Evolutionary conservation across 2,113 vertebrate genomes (phyloP), one percentile per base, ranked within the genome.

Genomic region (Microcebus jonahi): DNA sequence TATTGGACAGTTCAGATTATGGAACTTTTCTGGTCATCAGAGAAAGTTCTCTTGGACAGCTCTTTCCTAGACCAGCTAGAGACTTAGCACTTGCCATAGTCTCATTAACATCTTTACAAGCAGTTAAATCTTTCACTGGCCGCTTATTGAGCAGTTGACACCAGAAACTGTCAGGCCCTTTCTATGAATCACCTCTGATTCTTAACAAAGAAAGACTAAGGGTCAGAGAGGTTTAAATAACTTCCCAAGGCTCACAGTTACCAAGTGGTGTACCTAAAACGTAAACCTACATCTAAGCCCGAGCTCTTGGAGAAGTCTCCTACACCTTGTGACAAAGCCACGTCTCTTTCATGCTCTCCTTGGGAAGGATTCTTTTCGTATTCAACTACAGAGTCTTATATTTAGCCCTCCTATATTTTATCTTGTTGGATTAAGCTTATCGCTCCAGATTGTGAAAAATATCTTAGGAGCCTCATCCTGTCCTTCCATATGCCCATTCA

Each of bases 361-460:
- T 55, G 29, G 83, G 59, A 59, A 82, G 25, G 0, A 77, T 82
- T 61, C 34, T 65, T 93, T 91, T 61, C 36, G 53, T 36, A 81
- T 31, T 81, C 39, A 82, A 61, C 29, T 48, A 42, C 1, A 0
- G 45, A 67, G 36, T 61, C 57, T 75, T 59, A 45, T 71, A 88
- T 55, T 90, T 45, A 76, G 70, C 63, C 55, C 34, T 87, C 21
- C 59, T 89, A 83, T 61, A 83, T 50, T 83, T 82, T 82, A 50
- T 83, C 59, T 92, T n/a, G 17, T 63, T 88, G 77, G 68, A 67
- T 82, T 76, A 82, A 83, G 20, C 0, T 82, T 82, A 88, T 48
- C 50, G 36, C 71, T 95, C 65, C 55, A 80, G 84, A 67, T 57
- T 79, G 53, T n/a, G 42, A 79, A 71, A 92, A 92, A 80, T 81